Evolutionary conservation across 2,888 invertebrate genomes (phyloP), one percentile per base, ranked within the genome.

Genomic region (Amphipyra tragopoginis): DNA sequence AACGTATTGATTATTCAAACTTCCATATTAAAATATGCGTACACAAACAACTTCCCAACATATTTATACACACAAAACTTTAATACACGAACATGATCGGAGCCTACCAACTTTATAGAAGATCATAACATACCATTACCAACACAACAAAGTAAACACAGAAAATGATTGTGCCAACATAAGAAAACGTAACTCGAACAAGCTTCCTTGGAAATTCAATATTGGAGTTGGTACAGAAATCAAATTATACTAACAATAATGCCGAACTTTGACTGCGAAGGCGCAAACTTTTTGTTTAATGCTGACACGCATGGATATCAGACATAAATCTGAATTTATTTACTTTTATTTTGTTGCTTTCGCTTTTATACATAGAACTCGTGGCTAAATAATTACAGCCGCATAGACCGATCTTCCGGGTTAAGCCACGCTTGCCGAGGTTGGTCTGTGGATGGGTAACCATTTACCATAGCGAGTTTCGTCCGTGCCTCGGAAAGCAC

Each of bases 201-300:
- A 76, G 68, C 75, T 71, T 72, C 53, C 65, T 77, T 72, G 71
- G 77, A 83, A 85, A 84, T 81, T 83, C 84, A 86, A 86, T 86
- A 86, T 85, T 81, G 80, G 77, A 83, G 75, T 86, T 85, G 69
- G 77, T 77, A 80, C 77, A 62, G 68, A 69, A 85, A 86, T 86
- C 78, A 83, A 86, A 86, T 86, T 86, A 86, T 77, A 77, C 79
- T 65, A 76, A 82, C 81, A 85, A 77, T 81, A 83, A 77, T 73
- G 65, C 11, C 33, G 53, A 81, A 85, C 73, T 85, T 83, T 67
- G 68, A 62, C 65, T 67, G 72, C 52, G 45, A 50, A 49, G 42
- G 55, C 26, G 34, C 36, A 49, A 75, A 72, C 48, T 78, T 78
- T 78, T 70, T 78, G 72, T 73, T 75, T 62, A 39, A 50, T 38